Base-by-base conservation (phyloP, 2,888 invertebrate genomes). In the Deladenus siricidicola region DNA sequence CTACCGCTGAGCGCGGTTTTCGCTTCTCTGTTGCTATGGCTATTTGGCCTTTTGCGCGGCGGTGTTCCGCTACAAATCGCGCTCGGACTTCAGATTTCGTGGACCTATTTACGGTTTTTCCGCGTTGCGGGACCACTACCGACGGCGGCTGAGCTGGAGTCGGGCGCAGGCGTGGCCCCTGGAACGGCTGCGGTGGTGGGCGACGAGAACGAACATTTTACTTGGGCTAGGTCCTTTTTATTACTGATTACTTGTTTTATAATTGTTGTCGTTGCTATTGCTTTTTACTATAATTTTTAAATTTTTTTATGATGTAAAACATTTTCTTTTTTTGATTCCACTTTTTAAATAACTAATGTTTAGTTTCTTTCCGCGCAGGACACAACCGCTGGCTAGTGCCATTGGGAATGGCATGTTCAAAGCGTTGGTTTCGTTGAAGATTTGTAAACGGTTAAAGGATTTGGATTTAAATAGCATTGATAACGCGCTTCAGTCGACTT, bases 71-170 rank as follows among this genome's bases (percentile, higher is more conserved):
- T 72, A 8, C 70, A 70, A 60, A 54, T 63, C 19, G 29, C 60
- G 21, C 51, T 74, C 44, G 74, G 70, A n/a, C 60, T 73, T 21
- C 76, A 76, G 65, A 68, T 75, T 24, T 60, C 69, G 1, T 76
- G 76, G 76, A 70, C 73, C 6, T 76, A 76, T 60, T 67, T 76
- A n/a, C 70, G 76, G 6, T 76, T 77, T 62, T 71, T 60, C 68
- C 72, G 57, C 66, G 68, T 1, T 67, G 69, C 48, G 66, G 71
- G 48, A 64, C 64, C 1, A 70, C 68, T 21, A 64, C 52, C 42
- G 19, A 10, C 39, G 39, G 6, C 39, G 8, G 39, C 6, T 34
- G 39, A 34, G 39, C 39, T 34, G 28, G 21, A 49, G 24, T 24
- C 21, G 17, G 53, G 34, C 24, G 44, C 52, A 19, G 58, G 48